Conservation (phyloP, 2,113 vertebrate species). For the Urocitellus parryii region DNA sequence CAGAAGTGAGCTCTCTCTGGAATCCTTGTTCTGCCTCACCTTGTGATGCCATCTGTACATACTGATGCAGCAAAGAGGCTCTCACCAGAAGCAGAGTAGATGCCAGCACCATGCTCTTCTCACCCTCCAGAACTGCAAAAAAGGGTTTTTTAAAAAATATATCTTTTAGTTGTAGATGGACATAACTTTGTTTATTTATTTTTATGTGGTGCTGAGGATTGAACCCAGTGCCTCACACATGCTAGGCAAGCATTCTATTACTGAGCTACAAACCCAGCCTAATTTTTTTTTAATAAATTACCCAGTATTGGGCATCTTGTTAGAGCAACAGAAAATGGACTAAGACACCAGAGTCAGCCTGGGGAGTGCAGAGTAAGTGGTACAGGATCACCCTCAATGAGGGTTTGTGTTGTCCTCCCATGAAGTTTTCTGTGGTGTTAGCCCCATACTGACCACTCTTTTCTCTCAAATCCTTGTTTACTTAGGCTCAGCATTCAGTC, state of each 20-base stretch:
- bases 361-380: not conserved
- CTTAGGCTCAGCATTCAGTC: not conserved
- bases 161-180: no score
- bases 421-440: not conserved
- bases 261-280: no score
- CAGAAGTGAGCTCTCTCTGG: not conserved
- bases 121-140: not conserved
- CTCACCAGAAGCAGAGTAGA: not conserved
- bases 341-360: not conserved
- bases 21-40: not conserved
- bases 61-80: not conserved
- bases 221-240: no score
- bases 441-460: not conserved
- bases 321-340: not conserved
- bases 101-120: not conserved
- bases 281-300: not conserved
- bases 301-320: not conserved
- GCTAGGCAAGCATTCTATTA: no score
- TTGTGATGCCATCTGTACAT: not conserved
- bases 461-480: not conserved
- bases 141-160: no score
- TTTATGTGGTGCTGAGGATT: no score
- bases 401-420: not conserved
- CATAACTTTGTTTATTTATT: no score
- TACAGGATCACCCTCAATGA: fast-evolving